Percentiles rank a stretch among this genome's conserved stretches.
These are phyloP conservation scores for Dolichopus griseipennis DNA, from an alignment of 2,888 invertebrate species.

Conservation along the genomic window DNA sequence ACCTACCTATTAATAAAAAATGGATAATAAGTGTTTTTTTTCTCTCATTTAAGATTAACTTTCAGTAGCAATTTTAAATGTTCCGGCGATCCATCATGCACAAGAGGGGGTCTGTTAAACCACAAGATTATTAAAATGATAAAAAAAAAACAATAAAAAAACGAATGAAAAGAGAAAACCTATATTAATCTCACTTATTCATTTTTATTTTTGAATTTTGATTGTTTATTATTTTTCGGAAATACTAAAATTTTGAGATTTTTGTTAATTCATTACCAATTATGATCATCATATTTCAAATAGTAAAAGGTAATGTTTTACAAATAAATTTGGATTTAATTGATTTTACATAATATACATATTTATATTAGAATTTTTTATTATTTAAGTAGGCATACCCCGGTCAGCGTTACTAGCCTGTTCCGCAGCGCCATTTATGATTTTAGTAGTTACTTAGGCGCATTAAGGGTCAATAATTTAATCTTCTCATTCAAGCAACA, in stretches of 20 bases:
- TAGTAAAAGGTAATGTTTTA: not conserved
- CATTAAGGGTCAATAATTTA: too few species aligned
- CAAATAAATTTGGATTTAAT: not conserved
- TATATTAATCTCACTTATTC: not conserved
- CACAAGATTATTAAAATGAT: not conserved
- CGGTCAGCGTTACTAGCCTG: too few species aligned
- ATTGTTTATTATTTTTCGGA: too few species aligned
- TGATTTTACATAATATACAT: not conserved
- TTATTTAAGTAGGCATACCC: too few species aligned
- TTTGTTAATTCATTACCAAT: not conserved
- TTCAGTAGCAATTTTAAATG: conserved; percentile 10
- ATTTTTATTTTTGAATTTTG: not conserved
- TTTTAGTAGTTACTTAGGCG: too few species aligned
- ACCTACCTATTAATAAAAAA: not conserved
- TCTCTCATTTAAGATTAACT: not conserved
- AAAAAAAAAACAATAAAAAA: not conserved
- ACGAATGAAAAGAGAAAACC: not conserved
- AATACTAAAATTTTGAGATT: not conserved
- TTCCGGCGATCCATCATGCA: conserved; percentile 7
- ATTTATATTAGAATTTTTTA: not conserved
- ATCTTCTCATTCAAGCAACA: too few species aligned
- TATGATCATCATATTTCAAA: not conserved
- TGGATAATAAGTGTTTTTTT: not conserved
- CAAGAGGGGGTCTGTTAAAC: not conserved
- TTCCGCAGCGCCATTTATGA: too few species aligned